Base-by-base conservation (phyloP, 2,113 vertebrate genomes). In the Numida meleagris region DNA sequence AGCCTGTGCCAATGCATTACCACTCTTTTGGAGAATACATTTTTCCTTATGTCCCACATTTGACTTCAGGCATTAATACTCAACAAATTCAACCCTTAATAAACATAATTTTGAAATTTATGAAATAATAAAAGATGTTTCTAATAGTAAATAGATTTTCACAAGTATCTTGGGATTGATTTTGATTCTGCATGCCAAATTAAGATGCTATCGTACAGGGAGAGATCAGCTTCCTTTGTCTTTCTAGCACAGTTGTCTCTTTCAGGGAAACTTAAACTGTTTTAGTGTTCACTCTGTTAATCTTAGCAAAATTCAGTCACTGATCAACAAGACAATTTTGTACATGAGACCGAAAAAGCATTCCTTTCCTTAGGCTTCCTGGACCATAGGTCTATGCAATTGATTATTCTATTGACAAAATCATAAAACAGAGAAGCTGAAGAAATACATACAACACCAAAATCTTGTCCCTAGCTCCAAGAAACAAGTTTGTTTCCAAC, bases 251-350 rank as follows among this genome's bases (percentile, higher is more conserved):
- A 38, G 13, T 6, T 13, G 14, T 61, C 5, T 53, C 29, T 48
- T 71, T 13, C 23, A 31, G 38, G 48, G 23, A 42, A 25, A 84
- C 53, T 75, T 84, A 79, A 73, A 68, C 53, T 14, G 24, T 19
- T 7, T 40, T 46, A 33, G 15, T 13, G 3, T 24, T 71, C 50
- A 40, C 31, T 53, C 9, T 53, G 51, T 53, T 53, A 50, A 7
- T 23, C 14, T 79, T 33, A 71, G 12, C 34, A 79, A 83, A 66
- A 55, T 90, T 71, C 57, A 75, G 11, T 66, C 55, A 70, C 15
- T 2, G 1, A 5, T 25, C 16, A 38, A 25, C 15, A 70, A 3
- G 18, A 1, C 3, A 63, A 9, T 31, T 45, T 66, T n/a, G 62
- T 50, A 76, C 10, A 43, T 23, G 10, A 80, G 17, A 27, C 12